phyloP scores from a whole-genome alignment of 1,140 invertebrate genomes.

The Leptinotarsa texana region DNA sequence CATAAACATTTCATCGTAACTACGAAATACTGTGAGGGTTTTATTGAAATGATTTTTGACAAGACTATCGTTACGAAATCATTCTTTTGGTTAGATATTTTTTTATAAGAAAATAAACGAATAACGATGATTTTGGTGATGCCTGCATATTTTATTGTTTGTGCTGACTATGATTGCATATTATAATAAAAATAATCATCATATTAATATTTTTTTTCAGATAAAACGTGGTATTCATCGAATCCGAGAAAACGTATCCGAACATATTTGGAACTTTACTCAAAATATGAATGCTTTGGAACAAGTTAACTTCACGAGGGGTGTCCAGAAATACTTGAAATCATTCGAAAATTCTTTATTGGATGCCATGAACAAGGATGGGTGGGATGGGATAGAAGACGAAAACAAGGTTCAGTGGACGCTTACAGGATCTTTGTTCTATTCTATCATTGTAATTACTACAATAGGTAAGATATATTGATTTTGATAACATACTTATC shows the following conservation, averaged over 20 bases:
- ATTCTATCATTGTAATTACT: conserved; percentile 96
- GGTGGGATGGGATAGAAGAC: conserved; percentile 90
- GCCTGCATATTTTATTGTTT: no score
- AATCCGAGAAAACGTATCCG: conserved; percentile 74
- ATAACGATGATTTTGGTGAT: no score
- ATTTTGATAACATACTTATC: no score
- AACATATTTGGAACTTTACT: conserved; percentile 80
- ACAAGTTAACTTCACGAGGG: conserved; percentile 73
- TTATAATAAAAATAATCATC: no score
- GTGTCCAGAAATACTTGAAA: conserved; percentile 65
- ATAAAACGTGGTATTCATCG: conserved; percentile 77
- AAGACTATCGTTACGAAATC: no score
- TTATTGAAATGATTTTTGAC: no score
- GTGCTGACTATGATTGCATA: no score
- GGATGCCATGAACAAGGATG: conserved; percentile 82
- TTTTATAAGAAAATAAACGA: no score
- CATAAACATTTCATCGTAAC: no score
- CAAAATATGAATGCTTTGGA: conserved; percentile 65
- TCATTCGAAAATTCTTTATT: conserved; percentile 82
- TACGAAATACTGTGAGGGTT: no score
- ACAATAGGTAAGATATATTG: conserved; percentile 80
- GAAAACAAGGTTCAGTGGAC: conserved; percentile 81
- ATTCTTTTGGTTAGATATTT: no score
- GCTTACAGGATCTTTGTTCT: conserved; percentile 89
- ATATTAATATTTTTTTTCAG: conserved; percentile 56